Evolutionary conservation across 1,140 invertebrate genomes (phyloP), one percentile per base, ranked within the genome.

Genomic region (Drosophila santomea): DNA sequence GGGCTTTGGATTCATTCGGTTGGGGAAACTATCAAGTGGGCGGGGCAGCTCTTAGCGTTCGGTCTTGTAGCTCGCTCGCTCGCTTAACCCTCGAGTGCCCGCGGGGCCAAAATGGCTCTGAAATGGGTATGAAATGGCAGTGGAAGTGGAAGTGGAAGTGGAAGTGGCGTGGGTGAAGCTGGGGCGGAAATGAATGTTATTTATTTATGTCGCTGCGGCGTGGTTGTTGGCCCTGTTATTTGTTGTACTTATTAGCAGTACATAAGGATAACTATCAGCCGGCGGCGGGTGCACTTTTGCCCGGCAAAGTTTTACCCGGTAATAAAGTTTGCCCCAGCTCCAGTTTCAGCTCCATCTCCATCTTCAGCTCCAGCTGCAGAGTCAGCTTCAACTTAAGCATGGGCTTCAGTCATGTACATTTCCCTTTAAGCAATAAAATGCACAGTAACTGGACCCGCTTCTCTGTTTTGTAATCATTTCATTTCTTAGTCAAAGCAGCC

Each of bases 191-290:
- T 74, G 51, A 52, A 20, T 74, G 59, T 56, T 64, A 74, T 74
- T 74, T 58, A 58, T 76, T 76, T 76, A 76, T 76, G 72, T 76
- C 72, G 47, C 61, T 57, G 39, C 43, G 15, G 14, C 68, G 4
- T 71, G 38, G 54, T 73, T 61, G 50, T 71, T 58, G 66, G n/a
- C 52, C 15, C 58, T 66, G 73, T 52, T 76, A 74, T 74, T 74
- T 74, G 61, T 67, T 76, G 73, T 67, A 75, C 73, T 76, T 76
- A 76, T 76, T 76, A 76, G 73, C 73, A 76, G 73, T 76, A 76
- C 73, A 76, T 76, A 76, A 76, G 73, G 55, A 76, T 76, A 67
- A 76, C 73, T 76, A 67, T 76, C 72, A 76, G 73, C 74, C 62
- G 36, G 32, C 25, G 61, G 69, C 44, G 50, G 71, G 50, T 71